Evolutionary conservation across 2,888 invertebrate genomes (phyloP).

Genomic region (Acanthococcus lagerstroemiae): DNA sequence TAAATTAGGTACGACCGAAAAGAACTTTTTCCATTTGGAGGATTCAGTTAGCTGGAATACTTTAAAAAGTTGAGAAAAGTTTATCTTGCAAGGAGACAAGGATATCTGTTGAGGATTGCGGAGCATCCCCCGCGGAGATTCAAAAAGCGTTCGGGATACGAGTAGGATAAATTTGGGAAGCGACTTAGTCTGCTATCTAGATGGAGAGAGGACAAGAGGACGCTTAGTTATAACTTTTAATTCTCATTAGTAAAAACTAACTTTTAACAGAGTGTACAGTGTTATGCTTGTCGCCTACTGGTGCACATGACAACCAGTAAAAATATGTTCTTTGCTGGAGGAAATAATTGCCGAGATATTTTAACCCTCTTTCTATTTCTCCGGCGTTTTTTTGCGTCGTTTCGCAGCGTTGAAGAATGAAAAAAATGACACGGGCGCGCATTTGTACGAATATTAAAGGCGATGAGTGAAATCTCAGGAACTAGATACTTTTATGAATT

Average conservation of each 20-base stretch:
- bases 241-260: slow-evolving; percentile 29
- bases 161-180: background rate
- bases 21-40: slow-evolving; percentile 25
- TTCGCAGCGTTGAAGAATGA: too few relatives aligned
- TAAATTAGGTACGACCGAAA: slow-evolving; percentile 30
- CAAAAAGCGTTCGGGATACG: background rate
- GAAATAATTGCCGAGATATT: slow-evolving; percentile 26
- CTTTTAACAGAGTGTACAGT: slow-evolving; percentile 28
- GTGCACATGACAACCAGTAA: slow-evolving; percentile 30
- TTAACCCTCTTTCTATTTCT: background rate
- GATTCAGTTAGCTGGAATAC: slow-evolving; percentile 28
- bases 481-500: too few relatives aligned
- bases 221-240: slow-evolving; percentile 29
- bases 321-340: slow-evolving; percentile 18
- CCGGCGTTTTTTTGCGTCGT: too few relatives aligned
- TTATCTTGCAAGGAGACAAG: slow-evolving; percentile 16
- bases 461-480: too few relatives aligned
- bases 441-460: too few relatives aligned
- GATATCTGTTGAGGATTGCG: slow-evolving; percentile 25
- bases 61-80: slow-evolving; percentile 29
- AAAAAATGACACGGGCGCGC: too few relatives aligned
- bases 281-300: slow-evolving; percentile 28
- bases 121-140: slow-evolving; percentile 9
- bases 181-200: slow-evolving; percentile 1
- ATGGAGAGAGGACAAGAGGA: slow-evolving; percentile 7